These are phyloP conservation scores for Babyrousa celebensis DNA, from an alignment of 2,797 vertebrate species.

Conservation along the genomic window DNA sequence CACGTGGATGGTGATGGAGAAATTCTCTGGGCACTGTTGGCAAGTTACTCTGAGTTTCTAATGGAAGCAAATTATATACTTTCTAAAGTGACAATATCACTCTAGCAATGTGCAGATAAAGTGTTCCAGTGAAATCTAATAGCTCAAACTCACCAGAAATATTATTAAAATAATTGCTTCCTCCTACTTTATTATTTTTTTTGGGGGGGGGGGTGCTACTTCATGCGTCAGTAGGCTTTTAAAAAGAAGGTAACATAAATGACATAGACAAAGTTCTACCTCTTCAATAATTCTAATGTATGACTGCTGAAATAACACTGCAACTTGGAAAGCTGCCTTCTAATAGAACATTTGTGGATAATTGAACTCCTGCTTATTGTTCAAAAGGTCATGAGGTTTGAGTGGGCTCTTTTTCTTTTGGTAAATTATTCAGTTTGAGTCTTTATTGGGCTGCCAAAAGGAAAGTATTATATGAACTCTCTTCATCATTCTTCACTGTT, in stretches of 20 bases:
- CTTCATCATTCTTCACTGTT: slow-evolving; percentile 78
- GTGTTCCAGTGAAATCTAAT: slow-evolving; percentile 87
- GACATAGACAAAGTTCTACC: slow-evolving; percentile 41
- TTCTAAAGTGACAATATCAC: slow-evolving; percentile 82
- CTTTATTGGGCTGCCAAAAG: slow-evolving; percentile 79
- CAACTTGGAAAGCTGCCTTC: slow-evolving; percentile 55
- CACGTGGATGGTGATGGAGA: neutral
- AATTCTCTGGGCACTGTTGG: slow-evolving; percentile 73
- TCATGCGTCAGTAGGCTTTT: slow-evolving; percentile 73
- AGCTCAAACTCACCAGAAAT: slow-evolving; percentile 82
- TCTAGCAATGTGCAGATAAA: slow-evolving; percentile 86
- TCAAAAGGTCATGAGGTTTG: slow-evolving; percentile 71
- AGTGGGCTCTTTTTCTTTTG: slow-evolving; percentile 79
- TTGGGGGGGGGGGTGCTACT: slow-evolving; percentile 81
- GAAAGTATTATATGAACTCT: slow-evolving; percentile 73
- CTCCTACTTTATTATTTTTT: neutral
- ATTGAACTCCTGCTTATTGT: slow-evolving; percentile 71
- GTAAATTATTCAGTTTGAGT: slow-evolving; percentile 80
- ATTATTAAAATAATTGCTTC: slow-evolving; percentile 88
- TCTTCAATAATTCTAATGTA: slow-evolving; percentile 64
- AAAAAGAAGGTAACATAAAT: slow-evolving; percentile 80
- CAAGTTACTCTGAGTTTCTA: slow-evolving; percentile 78
- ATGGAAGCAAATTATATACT: slow-evolving; percentile 87
- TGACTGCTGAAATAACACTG: slow-evolving; percentile 64
- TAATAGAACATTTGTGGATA: slow-evolving; percentile 76